Evolutionary conservation across 2,888 invertebrate genomes (phyloP), one percentile per base, ranked within the genome.

Genomic region (Parascotia fuliginaria): DNA sequence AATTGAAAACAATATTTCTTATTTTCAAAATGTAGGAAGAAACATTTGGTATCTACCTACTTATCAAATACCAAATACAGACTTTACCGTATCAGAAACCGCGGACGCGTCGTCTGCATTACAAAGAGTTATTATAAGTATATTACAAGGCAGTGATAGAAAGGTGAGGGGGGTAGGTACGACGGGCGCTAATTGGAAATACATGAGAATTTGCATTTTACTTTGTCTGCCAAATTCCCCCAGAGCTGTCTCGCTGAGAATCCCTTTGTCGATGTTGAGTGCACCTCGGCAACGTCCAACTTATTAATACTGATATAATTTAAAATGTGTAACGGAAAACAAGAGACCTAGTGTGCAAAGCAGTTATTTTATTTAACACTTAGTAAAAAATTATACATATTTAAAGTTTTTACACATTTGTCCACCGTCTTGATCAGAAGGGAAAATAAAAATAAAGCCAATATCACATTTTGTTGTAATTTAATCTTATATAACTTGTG

Each of bases 121-220:
- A 52, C 36, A 68, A 63, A 68, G 71, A 74, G 71, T 75, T 75
- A 64, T 66, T 60, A 65, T 52, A n/a, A n/a, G n/a, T n/a, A 55
- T 24, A 24, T 6, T 24, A 31, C 51, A 16, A 43, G 36, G 28
- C 34, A 34, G 39, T 28, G 48, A 49, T 24, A 27, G 16, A 28
- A 71, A 60, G 65, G 34, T 44, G 50, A 62, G 55, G 57, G 56
- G 34, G 47, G 45, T 38, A 27, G 47, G 43, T 40, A 28, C 16
- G 27, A 44, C 16, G 54, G 73, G 65, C 65, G 69, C 85, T 90
- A 89, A 90, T 90, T 89, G 87, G 85, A 87, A 88, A 88, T 89
- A 87, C 88, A 89, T 85, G 84, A 84, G 81, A 76, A 87, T 90
- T 90, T 87, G 85, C 89, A 89, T 89, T 87, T 87, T 88, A 85